phyloP scores from a whole-genome alignment of 2,797 vertebrate genomes.

The Pygocentrus nattereri region DNA sequence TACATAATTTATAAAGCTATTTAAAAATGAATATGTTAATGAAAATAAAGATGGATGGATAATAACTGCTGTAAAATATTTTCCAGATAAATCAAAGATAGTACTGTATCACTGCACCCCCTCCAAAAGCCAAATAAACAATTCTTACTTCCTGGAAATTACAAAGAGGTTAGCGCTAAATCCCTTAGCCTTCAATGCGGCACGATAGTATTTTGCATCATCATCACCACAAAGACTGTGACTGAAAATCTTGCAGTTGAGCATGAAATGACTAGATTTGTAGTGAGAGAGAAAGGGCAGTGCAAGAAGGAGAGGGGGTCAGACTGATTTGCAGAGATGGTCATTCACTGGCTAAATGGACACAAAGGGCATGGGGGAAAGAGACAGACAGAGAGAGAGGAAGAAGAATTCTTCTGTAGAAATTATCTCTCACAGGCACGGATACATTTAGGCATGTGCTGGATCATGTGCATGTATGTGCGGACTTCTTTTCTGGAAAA shows the following conservation, averaged over 20 bases:
- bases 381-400: background rate
- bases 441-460: conserved; percentile 17
- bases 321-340: conserved; percentile 1
- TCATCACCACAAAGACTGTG: background rate
- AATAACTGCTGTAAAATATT: background rate
- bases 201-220: background rate
- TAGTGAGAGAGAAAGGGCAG: background rate
- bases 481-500: background rate
- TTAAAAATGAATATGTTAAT: background rate
- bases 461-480: background rate
- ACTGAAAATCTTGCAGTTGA: background rate
- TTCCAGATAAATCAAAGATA: background rate
- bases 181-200: no score
- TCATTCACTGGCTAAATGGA: conserved; percentile 40
- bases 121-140: background rate
- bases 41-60: background rate
- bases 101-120: background rate
- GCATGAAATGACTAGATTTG: conserved; percentile 20
- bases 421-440: background rate
- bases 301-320: background rate
- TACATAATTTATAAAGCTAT: background rate
- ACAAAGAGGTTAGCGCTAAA: background rate
- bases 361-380: conserved; percentile 37
- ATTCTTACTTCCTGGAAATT: background rate
- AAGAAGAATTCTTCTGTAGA: background rate